Evolutionary conservation across 2,888 invertebrate genomes (phyloP).

Genomic region (Diaperis boleti): DNA sequence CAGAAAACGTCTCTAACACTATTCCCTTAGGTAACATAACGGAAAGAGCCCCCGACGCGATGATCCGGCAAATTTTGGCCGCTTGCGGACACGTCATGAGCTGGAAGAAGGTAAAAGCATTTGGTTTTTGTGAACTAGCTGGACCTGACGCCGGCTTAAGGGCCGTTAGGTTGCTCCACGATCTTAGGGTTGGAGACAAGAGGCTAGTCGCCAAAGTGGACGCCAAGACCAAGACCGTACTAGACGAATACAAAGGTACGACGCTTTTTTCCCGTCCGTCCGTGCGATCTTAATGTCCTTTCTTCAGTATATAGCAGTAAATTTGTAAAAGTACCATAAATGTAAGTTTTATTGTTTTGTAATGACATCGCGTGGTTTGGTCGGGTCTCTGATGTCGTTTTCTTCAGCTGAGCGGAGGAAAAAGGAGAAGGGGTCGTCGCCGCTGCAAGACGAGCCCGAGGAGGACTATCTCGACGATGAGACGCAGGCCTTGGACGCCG

Average conservation of each 20-base stretch:
- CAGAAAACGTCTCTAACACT: no score
- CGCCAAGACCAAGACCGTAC: conserved; percentile 94
- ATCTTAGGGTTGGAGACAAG: conserved; percentile 92
- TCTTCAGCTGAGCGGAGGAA: conserved; percentile 71
- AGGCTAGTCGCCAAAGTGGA: conserved; percentile 96
- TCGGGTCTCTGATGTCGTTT: neutral
- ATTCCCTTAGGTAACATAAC: conserved; percentile 95
- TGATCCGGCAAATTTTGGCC: conserved; percentile 92
- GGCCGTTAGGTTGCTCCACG: conserved; percentile 92
- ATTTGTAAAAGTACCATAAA: conserved; percentile 38
- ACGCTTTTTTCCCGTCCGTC: neutral
- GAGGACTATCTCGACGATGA: conserved; percentile 80
- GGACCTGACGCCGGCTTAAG: conserved; percentile 95
- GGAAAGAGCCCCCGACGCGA: conserved; percentile 93
- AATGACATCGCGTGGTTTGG: neutral
- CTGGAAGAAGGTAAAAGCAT: conserved; percentile 98
- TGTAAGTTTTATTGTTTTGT: conserved; percentile 40
- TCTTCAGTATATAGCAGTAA: conserved; percentile 39
- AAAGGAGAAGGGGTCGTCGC: conserved; percentile 72
- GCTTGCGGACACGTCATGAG: conserved; percentile 94
- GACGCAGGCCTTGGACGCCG: conserved; percentile 79
- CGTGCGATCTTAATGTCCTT: conserved; percentile 32
- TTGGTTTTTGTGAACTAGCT: conserved; percentile 98
- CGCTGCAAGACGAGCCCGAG: conserved; percentile 70
- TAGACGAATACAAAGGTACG: conserved; percentile 93